Base-by-base conservation (phyloP, 2,888 invertebrate species). In the Habrosyne pyritoides region DNA sequence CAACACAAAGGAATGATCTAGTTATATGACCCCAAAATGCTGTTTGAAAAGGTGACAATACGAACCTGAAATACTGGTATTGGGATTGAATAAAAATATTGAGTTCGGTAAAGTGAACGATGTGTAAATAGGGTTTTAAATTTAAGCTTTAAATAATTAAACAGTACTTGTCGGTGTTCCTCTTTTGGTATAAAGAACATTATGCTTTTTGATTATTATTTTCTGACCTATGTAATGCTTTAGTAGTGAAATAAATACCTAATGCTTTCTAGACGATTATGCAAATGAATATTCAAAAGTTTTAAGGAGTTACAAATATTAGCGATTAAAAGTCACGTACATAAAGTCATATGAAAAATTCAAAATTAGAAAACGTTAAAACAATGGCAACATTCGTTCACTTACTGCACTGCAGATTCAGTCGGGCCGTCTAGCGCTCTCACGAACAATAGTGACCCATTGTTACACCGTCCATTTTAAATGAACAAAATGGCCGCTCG, bases 381-480 rank as follows among this genome's bases (percentile, higher is more conserved):
- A 90, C 90, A 91, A 91, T 84, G 79, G 85, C 71, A 75, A 78
- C 79, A 81, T 87, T 86, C 83, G 78, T 82, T 77, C 77, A 72
- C 70, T 72, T 71, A 65, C 69, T 68, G 70, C 76, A 73, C 59
- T 78, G 84, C 81, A 78, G 82, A 77, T 77, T 74, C 71, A 75
- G 79, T 81, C 70, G 75, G 79, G 81, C 83, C 81, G 81, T 80
- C 81, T 78, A 79, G 79, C 81, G 72, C 73, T 77, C 74, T 61
- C 58, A 59, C 63, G 83, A 88, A 91, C 89, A 92, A 91, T 88
- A 80, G 87, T 81, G 80, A 81, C 81, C 87, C 82, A 91, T 91
- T 92, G 91, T 92, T 83, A 80, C 79, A 77, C 70, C 89, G 91
- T 91, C 92, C 90, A 90, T 92, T 91, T 89, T 89, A 91, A 91